Evolutionary conservation across 2,113 vertebrate genomes (phyloP), one percentile per base, ranked within the genome.

Genomic region (Poeciliopsis retropinna): DNA sequence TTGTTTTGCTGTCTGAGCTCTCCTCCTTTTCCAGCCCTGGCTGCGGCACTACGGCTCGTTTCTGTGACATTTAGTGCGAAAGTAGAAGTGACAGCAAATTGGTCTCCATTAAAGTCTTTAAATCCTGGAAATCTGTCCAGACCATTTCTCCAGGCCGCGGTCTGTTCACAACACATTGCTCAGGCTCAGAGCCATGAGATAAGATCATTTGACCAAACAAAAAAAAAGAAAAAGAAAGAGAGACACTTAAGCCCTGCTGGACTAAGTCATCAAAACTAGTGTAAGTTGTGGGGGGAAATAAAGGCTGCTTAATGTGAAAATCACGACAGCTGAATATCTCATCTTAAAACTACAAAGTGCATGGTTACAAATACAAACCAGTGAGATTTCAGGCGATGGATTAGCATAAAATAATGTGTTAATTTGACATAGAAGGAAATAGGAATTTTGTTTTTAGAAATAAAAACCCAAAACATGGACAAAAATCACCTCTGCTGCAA

Each of bases 81-180:
- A 66, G 62, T 27, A 75, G 51, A 66, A 65, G 5, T 72, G 60
- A 80, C n/a, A 62, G 65, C 10, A 61, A 63, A 72, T 39, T 41
- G 68, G 27, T 77, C 31, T 69, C 66, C 69, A 61, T 74, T 69
- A 44, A 64, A 69, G 19, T 61, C 57, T 47, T 28, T 67, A 81
- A 62, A 70, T 80, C 39, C 13, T 57, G 4, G 22, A 63, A 57
- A 70, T 73, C 12, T 6, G 41, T 60, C 14, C 32, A 61, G 13
- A 60, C 68, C 32, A 61, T 79, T 64, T 66, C 60, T 44, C 27
- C 41, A 72, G 72, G 78, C 60, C 41, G 31, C 28, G 57, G 51
- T 22, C 63, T 72, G 62, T 75, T 60, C 17, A 76, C n/a, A 61
- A 62, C 41, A 63, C 37, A 57, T 34, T 61, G 17, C 15, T 60